These are phyloP conservation scores for Eulemur rubriventer DNA, from an alignment of 2,797 vertebrate genomes.

Conservation along the genomic window DNA sequence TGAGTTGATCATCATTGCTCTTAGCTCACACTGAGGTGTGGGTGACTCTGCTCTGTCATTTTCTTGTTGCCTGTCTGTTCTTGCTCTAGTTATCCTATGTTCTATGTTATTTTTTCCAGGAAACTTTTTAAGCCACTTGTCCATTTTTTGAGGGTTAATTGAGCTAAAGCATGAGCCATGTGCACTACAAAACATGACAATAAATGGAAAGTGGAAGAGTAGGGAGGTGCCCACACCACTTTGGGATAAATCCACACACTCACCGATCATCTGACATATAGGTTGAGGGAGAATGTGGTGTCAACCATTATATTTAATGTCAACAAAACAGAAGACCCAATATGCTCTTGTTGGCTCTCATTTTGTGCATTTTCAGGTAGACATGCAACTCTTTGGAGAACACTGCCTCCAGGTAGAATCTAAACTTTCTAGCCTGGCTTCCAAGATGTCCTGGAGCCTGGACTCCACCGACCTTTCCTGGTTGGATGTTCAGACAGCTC, in stretches of 20 bases:
- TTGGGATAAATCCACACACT: neutral
- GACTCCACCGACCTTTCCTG: neutral
- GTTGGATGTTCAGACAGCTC: neutral
- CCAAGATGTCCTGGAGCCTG: neutral
- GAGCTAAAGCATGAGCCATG: neutral
- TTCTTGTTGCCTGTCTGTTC: neutral
- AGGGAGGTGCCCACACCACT: neutral
- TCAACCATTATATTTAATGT: neutral
- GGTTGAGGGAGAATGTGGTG: neutral
- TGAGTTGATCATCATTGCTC: neutral
- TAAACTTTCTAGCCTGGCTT: neutral
- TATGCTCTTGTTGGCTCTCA: neutral
- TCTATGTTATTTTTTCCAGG: neutral
- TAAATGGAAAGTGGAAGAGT: neutral
- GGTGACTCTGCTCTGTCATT: no score
- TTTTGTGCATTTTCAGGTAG: neutral
- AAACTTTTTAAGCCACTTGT: neutral
- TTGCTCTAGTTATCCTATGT: neutral
- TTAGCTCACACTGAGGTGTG: neutral
- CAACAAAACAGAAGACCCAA: neutral
- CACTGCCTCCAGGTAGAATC: neutral
- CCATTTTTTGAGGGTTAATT: neutral
- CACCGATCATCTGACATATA: neutral
- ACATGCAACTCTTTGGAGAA: neutral
- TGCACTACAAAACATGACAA: neutral